phyloP scores from a whole-genome alignment of 2,113 vertebrate genomes.

The Pogonocichla stellata region DNA sequence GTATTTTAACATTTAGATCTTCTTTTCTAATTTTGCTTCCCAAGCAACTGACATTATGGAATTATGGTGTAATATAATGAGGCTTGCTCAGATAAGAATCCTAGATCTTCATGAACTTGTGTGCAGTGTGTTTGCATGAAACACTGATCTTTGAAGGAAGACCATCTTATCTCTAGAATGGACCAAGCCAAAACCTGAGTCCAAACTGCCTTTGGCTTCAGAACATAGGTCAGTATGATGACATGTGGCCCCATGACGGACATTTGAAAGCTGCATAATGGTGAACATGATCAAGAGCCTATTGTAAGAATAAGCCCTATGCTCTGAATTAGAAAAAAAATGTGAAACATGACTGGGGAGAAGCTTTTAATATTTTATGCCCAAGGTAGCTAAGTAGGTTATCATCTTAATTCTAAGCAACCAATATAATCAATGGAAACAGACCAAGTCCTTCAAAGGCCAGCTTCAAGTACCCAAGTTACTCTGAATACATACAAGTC shows the following conservation, averaged over 20 bases:
- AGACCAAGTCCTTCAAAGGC: neutral
- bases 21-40: neutral
- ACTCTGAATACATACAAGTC: neutral
- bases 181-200: neutral
- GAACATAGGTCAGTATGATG: neutral
- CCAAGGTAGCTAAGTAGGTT: neutral
- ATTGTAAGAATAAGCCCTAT: neutral
- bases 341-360: neutral
- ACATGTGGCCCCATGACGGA: neutral
- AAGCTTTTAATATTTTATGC: neutral
- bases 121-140: rapidly evolving
- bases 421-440: neutral
- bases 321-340: neutral
- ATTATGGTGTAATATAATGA: neutral
- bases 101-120: neutral
- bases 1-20: neutral
- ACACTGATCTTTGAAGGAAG: neutral
- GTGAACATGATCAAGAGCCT: neutral
- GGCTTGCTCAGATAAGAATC: neutral
- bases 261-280: neutral
- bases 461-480: neutral
- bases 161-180: neutral
- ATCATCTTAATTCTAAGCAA: neutral
- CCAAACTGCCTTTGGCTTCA: neutral
- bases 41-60: neutral